A percentile compares a stretch with the other conserved stretches of the same genome.
Conservation (phyloP, 2,113 vertebrate genomes). For the Malurus elegans region DNA sequence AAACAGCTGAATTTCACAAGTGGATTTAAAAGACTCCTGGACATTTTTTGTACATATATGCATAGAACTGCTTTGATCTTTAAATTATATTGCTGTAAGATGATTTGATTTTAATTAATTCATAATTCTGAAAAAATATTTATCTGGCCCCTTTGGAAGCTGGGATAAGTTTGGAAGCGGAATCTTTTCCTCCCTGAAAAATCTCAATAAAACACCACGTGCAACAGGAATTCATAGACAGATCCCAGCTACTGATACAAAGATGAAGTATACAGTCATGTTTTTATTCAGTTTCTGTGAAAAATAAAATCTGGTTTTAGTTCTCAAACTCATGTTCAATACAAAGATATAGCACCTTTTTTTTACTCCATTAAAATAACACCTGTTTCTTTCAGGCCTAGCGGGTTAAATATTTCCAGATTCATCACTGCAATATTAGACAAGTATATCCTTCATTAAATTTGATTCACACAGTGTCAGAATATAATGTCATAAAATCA, state of each 20-base stretch:
- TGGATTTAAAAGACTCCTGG: not conserved
- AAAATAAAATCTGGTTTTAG: not conserved
- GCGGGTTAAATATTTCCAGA: constrained; percentile 5
- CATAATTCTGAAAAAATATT: not conserved
- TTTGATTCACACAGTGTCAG: constrained; percentile 28
- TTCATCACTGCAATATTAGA: constrained; percentile 16
- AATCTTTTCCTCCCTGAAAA: not conserved
- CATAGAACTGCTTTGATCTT: not conserved
- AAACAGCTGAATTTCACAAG: not conserved
- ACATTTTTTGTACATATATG: not conserved
- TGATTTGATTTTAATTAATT: not conserved
- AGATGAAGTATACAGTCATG: not conserved
- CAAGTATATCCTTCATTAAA: constrained; percentile 37
- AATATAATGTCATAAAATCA: constrained; percentile 32
- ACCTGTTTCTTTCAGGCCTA: not conserved
- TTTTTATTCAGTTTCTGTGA: not conserved
- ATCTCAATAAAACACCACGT: not conserved
- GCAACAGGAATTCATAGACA: not conserved
- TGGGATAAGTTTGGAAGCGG: not conserved
- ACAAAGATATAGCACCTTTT: not conserved
- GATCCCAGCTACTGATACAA: not conserved
- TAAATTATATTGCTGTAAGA: not conserved
- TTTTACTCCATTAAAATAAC: not conserved
- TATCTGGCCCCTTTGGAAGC: not conserved
- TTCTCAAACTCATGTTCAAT: not conserved